Evolutionary conservation across 2,113 vertebrate species (phyloP).

Genomic region (Macaca mulatta): DNA sequence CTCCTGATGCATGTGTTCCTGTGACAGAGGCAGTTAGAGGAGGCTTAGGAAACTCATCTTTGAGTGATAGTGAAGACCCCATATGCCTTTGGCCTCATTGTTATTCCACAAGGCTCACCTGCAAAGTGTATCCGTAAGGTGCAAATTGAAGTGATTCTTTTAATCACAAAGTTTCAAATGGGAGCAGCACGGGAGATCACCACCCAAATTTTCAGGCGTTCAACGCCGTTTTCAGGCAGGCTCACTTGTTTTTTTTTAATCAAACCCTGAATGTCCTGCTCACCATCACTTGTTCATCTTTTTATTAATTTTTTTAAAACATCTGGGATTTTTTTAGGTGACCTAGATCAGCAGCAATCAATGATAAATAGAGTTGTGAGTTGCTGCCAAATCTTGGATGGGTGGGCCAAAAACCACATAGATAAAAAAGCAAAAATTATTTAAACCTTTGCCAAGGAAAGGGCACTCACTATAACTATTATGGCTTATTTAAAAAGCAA

Average conservation of each 20-base stretch:
- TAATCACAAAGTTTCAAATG: slow-evolving; percentile 7
- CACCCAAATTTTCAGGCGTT: neutral
- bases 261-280: neutral
- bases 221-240: neutral
- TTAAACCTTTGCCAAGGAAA: neutral
- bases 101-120: slow-evolving; percentile 43
- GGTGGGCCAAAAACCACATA: neutral
- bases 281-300: neutral
- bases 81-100: slow-evolving; percentile 24
- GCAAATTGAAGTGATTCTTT: slow-evolving; percentile 45
- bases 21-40: neutral
- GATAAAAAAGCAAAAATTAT: neutral
- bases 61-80: neutral
- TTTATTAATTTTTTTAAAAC: neutral
- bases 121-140: neutral
- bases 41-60: neutral
- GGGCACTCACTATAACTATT: too few relatives aligned
- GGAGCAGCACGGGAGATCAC: neutral
- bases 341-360: neutral
- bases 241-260: neutral
- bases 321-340: neutral
- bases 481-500: neutral
- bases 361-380: neutral
- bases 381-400: neutral
- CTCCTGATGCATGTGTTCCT: neutral